Percentiles rank a stretch among this genome's conserved stretches.
Conservation (phyloP, 2,797 vertebrate species). For the Halcyon chelicuti region DNA sequence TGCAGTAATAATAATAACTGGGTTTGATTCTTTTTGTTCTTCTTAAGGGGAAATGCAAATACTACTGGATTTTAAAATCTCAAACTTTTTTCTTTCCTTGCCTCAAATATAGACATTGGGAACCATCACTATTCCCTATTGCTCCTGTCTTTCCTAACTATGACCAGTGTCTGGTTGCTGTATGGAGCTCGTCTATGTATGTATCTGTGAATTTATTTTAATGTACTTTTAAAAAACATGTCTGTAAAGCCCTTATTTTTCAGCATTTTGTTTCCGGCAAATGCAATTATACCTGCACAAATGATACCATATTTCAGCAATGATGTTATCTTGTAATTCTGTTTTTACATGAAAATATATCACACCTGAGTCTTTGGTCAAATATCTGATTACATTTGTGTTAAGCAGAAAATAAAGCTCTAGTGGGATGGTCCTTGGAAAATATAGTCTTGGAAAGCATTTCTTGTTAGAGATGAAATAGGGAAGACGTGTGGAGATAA, state of each 20-base stretch:
- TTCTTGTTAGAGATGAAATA: background rate
- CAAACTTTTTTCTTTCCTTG: background rate
- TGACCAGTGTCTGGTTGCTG: conserved; percentile 85
- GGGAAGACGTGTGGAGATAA: background rate
- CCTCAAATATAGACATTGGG: conserved; percentile 84
- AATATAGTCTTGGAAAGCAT: background rate
- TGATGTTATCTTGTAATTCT: background rate
- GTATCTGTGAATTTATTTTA: conserved; percentile 68
- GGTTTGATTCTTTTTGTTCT: background rate
- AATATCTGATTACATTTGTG: background rate
- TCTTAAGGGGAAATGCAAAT: background rate
- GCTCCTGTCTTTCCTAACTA: conserved; percentile 84
- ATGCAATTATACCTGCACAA: background rate
- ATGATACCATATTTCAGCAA: background rate
- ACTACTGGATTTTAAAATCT: background rate
- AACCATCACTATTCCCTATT: conserved; percentile 92
- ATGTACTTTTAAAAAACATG: background rate
- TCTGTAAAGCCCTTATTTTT: background rate
- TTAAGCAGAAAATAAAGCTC: background rate
- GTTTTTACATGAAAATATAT: background rate
- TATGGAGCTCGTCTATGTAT: conserved; percentile 87
- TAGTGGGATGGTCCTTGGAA: background rate
- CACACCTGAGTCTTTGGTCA: background rate
- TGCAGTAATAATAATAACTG: background rate
- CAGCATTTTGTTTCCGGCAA: background rate